Conservation (phyloP, 2,113 vertebrate genomes). For the Osmerus mordax region DNA sequence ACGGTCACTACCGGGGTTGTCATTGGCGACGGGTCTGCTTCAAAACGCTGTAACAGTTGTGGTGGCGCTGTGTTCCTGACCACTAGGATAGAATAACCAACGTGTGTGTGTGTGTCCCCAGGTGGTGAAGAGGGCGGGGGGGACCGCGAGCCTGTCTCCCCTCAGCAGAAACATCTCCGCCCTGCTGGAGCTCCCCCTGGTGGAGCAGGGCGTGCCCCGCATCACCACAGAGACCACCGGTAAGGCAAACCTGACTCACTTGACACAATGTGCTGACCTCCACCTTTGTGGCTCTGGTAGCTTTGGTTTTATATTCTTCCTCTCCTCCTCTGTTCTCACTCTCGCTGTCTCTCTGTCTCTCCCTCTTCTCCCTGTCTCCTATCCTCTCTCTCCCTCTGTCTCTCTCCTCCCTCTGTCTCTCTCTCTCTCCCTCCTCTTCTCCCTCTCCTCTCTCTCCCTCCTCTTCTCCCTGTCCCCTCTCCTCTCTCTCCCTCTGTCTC, state of each 20-base stretch:
- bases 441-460: not conserved
- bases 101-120: constrained; percentile 11
- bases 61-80: too few species aligned
- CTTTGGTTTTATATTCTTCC: too few species aligned
- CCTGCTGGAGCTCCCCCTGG: constrained; percentile 82
- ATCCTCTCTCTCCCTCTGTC: too few species aligned
- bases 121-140: constrained; percentile 70
- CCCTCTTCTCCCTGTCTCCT: not conserved
- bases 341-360: not conserved
- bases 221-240: constrained; percentile 93
- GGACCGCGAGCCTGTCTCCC: constrained; percentile 68
- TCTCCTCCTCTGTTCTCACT: too few species aligned
- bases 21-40: not conserved
- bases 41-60: not conserved
- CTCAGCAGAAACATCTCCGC: constrained; percentile 84
- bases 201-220: constrained; percentile 82
- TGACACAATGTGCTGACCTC: too few species aligned
- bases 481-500: too few species aligned
- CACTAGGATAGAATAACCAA: not conserved
- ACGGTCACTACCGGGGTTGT: not conserved
- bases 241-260: constrained; percentile 44
- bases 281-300: too few species aligned
- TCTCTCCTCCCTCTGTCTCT: not conserved
- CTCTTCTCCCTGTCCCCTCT: too few species aligned
- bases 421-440: constrained; percentile 1